Evolutionary conservation across 1,140 invertebrate genomes (phyloP).

Genomic region (Monomorium pharaonis): DNA sequence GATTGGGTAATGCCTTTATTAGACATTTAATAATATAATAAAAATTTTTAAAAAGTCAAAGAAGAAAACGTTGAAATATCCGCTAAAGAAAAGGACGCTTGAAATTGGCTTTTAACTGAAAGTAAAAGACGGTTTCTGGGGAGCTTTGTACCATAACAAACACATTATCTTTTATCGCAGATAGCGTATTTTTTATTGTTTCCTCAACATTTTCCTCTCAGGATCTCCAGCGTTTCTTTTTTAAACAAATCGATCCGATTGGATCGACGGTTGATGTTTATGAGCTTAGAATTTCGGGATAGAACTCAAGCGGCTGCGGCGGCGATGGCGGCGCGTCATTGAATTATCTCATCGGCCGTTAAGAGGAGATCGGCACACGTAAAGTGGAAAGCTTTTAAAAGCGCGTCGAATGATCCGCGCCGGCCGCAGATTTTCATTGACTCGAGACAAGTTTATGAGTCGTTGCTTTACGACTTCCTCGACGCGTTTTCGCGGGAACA

Average conservation of each 20-base stretch:
- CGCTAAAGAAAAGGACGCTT: background rate
- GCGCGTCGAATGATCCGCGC: background rate
- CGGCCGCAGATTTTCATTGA: slow-evolving; percentile 29
- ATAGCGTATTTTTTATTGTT: background rate
- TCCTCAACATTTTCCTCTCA: background rate
- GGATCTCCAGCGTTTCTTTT: background rate
- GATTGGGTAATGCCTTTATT: background rate
- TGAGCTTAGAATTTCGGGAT: slow-evolving; percentile 31
- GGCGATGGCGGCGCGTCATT: background rate
- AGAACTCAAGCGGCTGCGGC: background rate
- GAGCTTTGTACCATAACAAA: background rate
- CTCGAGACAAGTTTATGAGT: slow-evolving; percentile 33
- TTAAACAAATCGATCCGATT: background rate
- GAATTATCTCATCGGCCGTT: slow-evolving; percentile 42
- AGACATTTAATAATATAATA: slow-evolving; percentile 8
- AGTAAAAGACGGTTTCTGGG: background rate
- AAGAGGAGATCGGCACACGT: slow-evolving; percentile 17
- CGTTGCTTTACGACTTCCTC: slow-evolving; percentile 36
- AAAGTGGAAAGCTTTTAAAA: slow-evolving; percentile 53
- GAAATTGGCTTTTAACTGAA: background rate
- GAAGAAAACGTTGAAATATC: background rate
- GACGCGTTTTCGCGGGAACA: slow-evolving; percentile 18
- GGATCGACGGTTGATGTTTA: background rate
- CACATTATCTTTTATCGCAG: background rate
- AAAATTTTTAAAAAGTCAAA: background rate